phyloP scores from a whole-genome alignment of 2,113 vertebrate species.

The Terrapene triunguis region DNA sequence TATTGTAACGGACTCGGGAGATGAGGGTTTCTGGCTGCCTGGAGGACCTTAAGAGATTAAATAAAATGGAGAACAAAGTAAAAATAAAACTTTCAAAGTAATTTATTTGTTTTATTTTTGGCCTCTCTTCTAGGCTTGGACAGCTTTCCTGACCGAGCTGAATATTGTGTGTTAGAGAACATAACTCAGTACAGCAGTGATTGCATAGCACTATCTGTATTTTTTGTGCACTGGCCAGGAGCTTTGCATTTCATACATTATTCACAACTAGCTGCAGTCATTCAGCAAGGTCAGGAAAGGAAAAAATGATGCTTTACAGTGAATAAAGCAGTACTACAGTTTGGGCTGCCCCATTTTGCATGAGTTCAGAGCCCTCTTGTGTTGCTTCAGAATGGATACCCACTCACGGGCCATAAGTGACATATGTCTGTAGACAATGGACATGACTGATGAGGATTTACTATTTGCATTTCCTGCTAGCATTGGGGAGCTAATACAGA shows the following conservation, averaged over 20 bases:
- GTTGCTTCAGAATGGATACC: not conserved
- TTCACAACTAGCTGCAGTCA: slow-evolving; percentile 28
- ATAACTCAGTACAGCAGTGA: not conserved
- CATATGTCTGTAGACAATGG: too few species aligned
- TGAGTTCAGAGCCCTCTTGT: not conserved
- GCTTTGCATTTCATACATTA: slow-evolving; percentile 38
- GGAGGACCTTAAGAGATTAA: not conserved
- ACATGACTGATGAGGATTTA: too few species aligned
- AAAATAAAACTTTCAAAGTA: not conserved
- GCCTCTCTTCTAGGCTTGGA: not conserved
- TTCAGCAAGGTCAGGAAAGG: slow-evolving; percentile 49
- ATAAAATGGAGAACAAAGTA: not conserved
- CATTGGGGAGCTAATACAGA: not conserved
- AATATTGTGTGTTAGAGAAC: not conserved
- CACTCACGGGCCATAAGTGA: too few species aligned
- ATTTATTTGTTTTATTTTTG: not conserved
- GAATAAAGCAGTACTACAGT: not conserved
- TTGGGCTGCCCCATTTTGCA: not conserved
- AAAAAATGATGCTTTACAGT: not conserved
- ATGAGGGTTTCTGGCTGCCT: not conserved
- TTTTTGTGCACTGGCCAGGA: not conserved
- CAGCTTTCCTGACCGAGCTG: not conserved
- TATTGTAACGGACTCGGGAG: not conserved
- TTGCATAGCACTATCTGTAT: not conserved
- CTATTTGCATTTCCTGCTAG: not conserved